Base-by-base conservation (phyloP, 1,140 invertebrate species). In the Trichomalopsis sarcophagae region DNA sequence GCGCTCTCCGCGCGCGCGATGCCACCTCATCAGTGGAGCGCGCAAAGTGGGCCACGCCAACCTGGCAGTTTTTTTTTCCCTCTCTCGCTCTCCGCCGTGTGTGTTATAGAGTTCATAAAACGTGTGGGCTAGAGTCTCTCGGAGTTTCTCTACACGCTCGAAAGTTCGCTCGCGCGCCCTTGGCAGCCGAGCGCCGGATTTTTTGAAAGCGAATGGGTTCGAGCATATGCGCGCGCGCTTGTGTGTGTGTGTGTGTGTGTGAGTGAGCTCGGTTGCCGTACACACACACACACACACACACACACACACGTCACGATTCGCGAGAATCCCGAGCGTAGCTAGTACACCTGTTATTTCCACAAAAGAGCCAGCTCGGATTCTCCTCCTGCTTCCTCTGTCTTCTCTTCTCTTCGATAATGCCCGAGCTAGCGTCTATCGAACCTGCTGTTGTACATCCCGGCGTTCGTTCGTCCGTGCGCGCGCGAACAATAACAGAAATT, bases 271-370 rank as follows among this genome's bases (percentile, higher is more conserved):
- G 73, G 73, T 33, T 36, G 14, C 27, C 36, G 27, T 71, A 33
- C 10, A 33, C 68, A 23, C 62, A 11, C 55, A 40, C 36, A 40
- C 36, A 40, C 36, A 9, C 36, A 40, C 3, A 9, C n/a, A 40
- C 55, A 9, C 55, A 27, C 27, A 27, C 27, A 27, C 14, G 68
- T 69, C n/a, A 27, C 30, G 73, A 21, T 23, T 74, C 27, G 17
- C 73, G 73, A 36, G 73, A 74, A 36, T 30, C 21, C 73, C 36
- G 5, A 33, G 11, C 27, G 13, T 74, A 47, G 75, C 73, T 77
- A 13, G 76, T 62, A 27, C 76, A 78, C 76, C 76, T 78, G 76
- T 78, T 78, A 78, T 78, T 78, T 62, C 76, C 13, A 78, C 76
- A 78, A 78, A 78, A 78, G 76, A 47, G 36, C 55, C 17, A 62